These are phyloP conservation scores for Pagetopsis macropterus DNA, from an alignment of 2,797 vertebrate species.

Conservation along the genomic window DNA sequence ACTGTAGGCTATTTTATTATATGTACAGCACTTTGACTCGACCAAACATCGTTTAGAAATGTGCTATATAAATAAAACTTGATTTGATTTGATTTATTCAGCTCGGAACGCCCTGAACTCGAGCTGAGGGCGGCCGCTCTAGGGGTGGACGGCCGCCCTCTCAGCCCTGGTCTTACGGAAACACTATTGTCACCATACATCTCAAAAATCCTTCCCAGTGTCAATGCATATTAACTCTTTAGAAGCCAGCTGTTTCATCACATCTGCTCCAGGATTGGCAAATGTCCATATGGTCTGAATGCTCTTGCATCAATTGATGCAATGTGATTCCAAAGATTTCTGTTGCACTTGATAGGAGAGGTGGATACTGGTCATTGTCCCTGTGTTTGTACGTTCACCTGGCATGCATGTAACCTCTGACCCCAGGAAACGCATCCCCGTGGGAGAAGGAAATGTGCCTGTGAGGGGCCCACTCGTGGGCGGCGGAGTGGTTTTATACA, in stretches of 20 bases:
- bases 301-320: neutral
- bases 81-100: no score
- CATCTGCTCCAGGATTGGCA: neutral
- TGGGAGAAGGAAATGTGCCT: slow-evolving; percentile 73
- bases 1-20: no score
- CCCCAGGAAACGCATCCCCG: slow-evolving; percentile 63
- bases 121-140: no score
- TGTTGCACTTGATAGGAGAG: slow-evolving; percentile 15
- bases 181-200: no score
- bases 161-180: no score
- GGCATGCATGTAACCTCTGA: slow-evolving; percentile 60
- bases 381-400: slow-evolving; percentile 44
- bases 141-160: no score
- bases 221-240: neutral
- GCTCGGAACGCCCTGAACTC: no score
- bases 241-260: slow-evolving; percentile 9
- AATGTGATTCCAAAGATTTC: neutral
- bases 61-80: no score
- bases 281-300: neutral
- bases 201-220: neutral
- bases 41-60: no score
- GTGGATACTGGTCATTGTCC: slow-evolving; percentile 19
- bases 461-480: slow-evolving; percentile 75
- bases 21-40: no score
- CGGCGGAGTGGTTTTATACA: slow-evolving; percentile 82